These are phyloP conservation scores for Sinonovacula constricta DNA, from an alignment of 1,140 invertebrate genomes.

Conservation along the genomic window DNA sequence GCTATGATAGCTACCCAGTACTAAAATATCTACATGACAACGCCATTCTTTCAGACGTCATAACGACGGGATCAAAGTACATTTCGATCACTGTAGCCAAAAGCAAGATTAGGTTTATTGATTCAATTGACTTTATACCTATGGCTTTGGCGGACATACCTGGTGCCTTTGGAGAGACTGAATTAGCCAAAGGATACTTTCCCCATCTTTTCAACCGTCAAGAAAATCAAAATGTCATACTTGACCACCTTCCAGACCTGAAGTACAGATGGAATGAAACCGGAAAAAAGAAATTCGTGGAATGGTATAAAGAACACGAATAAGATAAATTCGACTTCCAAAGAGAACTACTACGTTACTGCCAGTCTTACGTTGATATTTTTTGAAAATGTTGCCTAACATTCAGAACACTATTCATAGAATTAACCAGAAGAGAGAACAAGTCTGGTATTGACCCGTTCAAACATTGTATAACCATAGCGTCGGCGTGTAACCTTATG, in stretches of 20 bases:
- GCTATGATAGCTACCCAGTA: slow-evolving; percentile 28
- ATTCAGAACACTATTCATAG: neutral
- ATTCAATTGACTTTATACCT: slow-evolving; percentile 17
- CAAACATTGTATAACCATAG: slow-evolving; percentile 18
- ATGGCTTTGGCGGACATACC: slow-evolving; percentile 15
- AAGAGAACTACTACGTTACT: neutral
- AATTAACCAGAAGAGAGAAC: neutral
- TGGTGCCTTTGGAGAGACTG: slow-evolving; percentile 1
- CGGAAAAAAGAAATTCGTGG: neutral
- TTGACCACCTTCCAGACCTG: neutral
- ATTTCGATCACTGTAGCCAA: neutral
- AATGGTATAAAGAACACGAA: neutral
- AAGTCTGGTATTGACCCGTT: slow-evolving; percentile 10
- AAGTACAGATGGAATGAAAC: slow-evolving; percentile 17
- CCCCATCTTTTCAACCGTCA: slow-evolving; percentile 12
- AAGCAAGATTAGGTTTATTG: neutral
- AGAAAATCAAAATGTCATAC: slow-evolving; percentile 8
- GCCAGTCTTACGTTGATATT: slow-evolving; percentile 5
- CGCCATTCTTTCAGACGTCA: slow-evolving; percentile 8
- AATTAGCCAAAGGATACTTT: slow-evolving; percentile 23
- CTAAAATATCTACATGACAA: slow-evolving; percentile 18
- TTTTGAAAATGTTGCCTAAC: neutral
- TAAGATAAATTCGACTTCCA: neutral
- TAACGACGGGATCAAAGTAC: slow-evolving; percentile 15
- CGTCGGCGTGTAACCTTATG: slow-evolving; percentile 11